A percentile compares a stretch with the other conserved stretches of the same genome.
These are phyloP conservation scores for Tethea ocularis DNA, from an alignment of 2,888 invertebrate genomes.

Conservation along the genomic window DNA sequence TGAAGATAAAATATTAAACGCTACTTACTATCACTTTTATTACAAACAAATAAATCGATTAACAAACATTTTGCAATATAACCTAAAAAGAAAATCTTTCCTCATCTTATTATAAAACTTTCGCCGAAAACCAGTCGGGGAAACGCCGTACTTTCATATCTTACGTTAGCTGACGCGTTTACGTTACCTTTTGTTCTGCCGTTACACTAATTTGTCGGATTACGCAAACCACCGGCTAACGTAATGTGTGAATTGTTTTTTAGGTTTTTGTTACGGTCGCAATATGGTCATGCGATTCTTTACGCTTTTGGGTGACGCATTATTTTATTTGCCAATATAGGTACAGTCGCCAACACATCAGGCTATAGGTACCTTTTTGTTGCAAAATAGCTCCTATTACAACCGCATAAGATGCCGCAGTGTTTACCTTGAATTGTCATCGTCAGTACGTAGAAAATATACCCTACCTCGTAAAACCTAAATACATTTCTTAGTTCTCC, in stretches of 20 bases:
- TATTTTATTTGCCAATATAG: background rate
- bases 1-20: too few relatives aligned
- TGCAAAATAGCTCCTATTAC: too few relatives aligned
- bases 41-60: background rate
- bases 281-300: slow-evolving; percentile 2
- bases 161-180: slow-evolving; percentile 37
- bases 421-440: too few relatives aligned
- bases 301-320: slow-evolving; percentile 1
- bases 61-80: background rate
- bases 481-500: too few relatives aligned
- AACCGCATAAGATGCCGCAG: too few relatives aligned
- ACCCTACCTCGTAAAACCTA: too few relatives aligned
- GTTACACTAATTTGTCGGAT: slow-evolving; percentile 41
- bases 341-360: too few relatives aligned
- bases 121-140: slow-evolving; percentile 14
- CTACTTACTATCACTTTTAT: background rate
- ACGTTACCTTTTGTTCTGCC: slow-evolving; percentile 43
- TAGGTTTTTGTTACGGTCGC: slow-evolving; percentile 15
- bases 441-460: too few relatives aligned
- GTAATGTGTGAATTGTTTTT: slow-evolving; percentile 22
- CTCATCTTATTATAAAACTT: slow-evolving; percentile 9
- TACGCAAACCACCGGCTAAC: slow-evolving; percentile 34
- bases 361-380: too few relatives aligned
- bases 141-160: slow-evolving; percentile 39
- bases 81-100: background rate